Percentiles rank a stretch among this genome's conserved stretches.
Conservation (phyloP, 2,888 invertebrate genomes). For the Heteromurus nitidus region DNA sequence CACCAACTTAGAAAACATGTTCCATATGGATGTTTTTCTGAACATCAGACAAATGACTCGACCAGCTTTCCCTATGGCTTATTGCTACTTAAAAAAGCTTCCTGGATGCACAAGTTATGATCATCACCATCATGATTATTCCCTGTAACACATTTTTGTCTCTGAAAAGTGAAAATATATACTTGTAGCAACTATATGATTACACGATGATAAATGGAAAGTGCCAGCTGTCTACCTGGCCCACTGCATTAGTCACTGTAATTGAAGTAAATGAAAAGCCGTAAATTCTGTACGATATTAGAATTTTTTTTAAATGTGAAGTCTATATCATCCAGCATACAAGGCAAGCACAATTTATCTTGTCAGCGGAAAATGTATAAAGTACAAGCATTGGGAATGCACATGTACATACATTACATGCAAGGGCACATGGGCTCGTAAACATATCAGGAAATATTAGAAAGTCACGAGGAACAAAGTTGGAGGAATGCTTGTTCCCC, state of each 20-base stretch:
- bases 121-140: neutral
- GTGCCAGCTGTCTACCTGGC: constrained; percentile 57
- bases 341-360: constrained; percentile 34
- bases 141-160: neutral
- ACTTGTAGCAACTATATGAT: constrained; percentile 42
- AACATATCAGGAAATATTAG: neutral
- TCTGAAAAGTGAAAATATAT: neutral
- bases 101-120: no score
- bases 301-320: constrained; percentile 21
- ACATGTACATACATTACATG: no score
- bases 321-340: no score
- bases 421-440: no score
- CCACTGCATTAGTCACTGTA: constrained; percentile 54
- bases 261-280: constrained; percentile 55
- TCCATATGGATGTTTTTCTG: no score
- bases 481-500: no score
- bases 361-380: constrained; percentile 39
- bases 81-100: no score
- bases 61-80: no score
- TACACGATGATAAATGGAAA: constrained; percentile 47
- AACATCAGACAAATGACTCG: no score
- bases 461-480: no score
- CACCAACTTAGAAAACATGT: no score
- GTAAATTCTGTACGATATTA: constrained; percentile 48
- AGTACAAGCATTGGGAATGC: no score